Evolutionary conservation across 2,888 invertebrate genomes (phyloP).

Genomic region (Trachelus tabidus): DNA sequence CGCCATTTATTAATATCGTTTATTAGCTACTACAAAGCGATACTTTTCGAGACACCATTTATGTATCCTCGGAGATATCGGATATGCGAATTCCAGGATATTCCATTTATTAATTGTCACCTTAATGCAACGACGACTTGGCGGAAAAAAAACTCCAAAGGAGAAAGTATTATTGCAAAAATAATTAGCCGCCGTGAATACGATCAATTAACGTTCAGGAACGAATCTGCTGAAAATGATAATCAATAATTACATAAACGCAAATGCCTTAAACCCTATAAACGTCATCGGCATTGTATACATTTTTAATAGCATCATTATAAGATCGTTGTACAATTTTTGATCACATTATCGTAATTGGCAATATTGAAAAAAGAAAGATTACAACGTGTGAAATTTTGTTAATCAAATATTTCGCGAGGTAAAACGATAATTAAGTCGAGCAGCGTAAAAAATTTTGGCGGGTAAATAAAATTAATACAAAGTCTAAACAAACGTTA

Average conservation of each 20-base stretch:
- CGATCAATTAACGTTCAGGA: not conserved
- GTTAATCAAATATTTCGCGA: not conserved
- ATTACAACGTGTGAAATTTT: not conserved
- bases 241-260: not conserved
- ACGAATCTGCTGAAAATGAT: not conserved
- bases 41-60: not conserved
- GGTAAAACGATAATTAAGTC: no score
- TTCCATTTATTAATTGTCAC: not conserved
- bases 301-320: not conserved
- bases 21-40: not conserved
- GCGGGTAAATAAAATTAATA: conserved; percentile 5
- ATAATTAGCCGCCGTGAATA: not conserved
- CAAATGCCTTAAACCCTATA: not conserved
- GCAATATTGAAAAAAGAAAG: not conserved
- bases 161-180: not conserved
- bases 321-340: not conserved
- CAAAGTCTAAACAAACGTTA: conserved; percentile 1
- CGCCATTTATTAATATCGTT: not conserved
- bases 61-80: not conserved
- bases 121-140: not conserved
- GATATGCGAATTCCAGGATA: not conserved
- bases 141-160: not conserved
- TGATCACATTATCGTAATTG: not conserved
- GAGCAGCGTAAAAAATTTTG: not conserved
- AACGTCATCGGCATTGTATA: not conserved